Percentiles rank a stretch among this genome's conserved stretches.
phyloP scores from a whole-genome alignment of 2,113 vertebrate species.

The Panurus biarmicus region DNA sequence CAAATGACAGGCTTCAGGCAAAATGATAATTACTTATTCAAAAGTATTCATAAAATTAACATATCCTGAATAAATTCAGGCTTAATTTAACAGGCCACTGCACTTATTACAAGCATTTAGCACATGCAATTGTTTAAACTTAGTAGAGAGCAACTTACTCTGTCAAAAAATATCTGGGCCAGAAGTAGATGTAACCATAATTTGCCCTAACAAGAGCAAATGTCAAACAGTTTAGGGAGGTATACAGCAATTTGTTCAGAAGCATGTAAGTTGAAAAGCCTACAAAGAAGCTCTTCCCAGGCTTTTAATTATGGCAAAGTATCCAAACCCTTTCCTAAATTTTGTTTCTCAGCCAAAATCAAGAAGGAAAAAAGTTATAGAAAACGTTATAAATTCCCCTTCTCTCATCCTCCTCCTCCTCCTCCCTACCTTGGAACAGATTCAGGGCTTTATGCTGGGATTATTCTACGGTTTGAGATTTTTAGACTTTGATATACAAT shows the following conservation, averaged over 20 bases:
- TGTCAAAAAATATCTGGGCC: neutral
- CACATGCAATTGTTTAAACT: neutral
- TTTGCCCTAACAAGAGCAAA: neutral
- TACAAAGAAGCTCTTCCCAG: neutral
- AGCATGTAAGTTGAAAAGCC: neutral
- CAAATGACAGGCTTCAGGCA: neutral
- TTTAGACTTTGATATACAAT: neutral
- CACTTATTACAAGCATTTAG: neutral
- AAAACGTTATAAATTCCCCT: neutral
- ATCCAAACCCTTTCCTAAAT: neutral
- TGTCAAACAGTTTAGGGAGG: neutral
- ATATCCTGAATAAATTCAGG: slow-evolving; percentile 5
- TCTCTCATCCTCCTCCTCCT: neutral
- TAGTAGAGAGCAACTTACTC: neutral
- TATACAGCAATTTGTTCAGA: neutral
- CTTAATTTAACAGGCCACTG: slow-evolving; percentile 44
- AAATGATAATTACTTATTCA: slow-evolving; percentile 15
- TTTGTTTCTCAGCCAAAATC: neutral
- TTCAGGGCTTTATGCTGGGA: neutral
- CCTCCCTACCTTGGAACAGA: neutral
- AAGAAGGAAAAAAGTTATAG: neutral
- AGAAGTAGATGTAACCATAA: neutral
- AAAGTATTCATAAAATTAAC: slow-evolving; percentile 30
- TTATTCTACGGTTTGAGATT: neutral
- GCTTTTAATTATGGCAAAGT: neutral